Percentiles rank a stretch among this genome's conserved stretches.
Evolutionary conservation across 2,113 vertebrate genomes (phyloP).

Genomic region (Elanus axillaris): DNA sequence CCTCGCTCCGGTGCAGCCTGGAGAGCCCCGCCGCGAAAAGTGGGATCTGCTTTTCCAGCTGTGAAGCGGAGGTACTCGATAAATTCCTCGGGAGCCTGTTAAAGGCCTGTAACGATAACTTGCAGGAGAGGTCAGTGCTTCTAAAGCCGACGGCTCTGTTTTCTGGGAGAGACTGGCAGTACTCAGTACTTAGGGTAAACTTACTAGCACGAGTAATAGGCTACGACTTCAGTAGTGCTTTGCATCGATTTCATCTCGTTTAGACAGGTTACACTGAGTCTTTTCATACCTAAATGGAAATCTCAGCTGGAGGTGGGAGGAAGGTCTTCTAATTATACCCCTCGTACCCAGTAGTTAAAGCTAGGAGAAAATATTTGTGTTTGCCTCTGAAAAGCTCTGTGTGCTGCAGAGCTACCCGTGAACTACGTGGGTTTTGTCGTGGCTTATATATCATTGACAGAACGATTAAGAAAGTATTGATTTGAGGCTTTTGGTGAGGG

Average conservation of each 20-base stretch:
- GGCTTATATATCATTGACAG: neutral
- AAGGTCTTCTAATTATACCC: slow-evolving; percentile 8
- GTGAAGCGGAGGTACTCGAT: accelerated
- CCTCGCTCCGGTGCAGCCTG: too few species aligned
- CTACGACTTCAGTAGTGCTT: neutral
- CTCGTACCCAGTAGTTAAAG: neutral
- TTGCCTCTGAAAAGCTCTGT: neutral
- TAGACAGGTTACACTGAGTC: neutral
- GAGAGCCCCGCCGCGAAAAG: accelerated
- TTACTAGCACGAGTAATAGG: neutral
- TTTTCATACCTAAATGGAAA: neutral
- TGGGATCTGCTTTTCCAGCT: neutral
- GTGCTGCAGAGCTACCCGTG: neutral
- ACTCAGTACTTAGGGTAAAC: neutral
- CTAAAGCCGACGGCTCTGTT: accelerated
- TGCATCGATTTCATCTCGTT: neutral
- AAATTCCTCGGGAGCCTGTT: accelerated
- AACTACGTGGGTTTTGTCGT: neutral
- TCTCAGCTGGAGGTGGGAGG: neutral
- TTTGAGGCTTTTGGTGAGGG: neutral
- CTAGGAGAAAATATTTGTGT: neutral
- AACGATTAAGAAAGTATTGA: neutral
- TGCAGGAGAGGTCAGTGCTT: neutral
- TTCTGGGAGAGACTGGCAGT: neutral
- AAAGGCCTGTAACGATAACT: too few species aligned